Evolutionary conservation across 2,888 invertebrate genomes (phyloP), one percentile per base, ranked within the genome.

Genomic region (Gerris lacustris): DNA sequence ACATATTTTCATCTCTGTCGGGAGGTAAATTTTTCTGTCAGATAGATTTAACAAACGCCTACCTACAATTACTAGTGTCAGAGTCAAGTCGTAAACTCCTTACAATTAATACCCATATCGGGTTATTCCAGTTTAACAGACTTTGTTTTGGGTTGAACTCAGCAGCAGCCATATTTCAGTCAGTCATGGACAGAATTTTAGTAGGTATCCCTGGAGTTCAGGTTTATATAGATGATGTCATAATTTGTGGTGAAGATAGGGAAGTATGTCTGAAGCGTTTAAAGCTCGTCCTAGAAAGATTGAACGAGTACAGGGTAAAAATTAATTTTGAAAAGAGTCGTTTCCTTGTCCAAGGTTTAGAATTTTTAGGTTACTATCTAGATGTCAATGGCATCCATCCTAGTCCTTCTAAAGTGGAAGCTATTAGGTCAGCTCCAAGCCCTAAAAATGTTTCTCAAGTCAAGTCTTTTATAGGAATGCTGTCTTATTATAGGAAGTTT

Each of bases 291-390:
- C 18, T 68, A 17, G 15, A 15, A 6, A 45, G 68, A 55, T 47
- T 68, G 6, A 68, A 68, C 18, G 47, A 68, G 17, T 68, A 68
- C 17, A 68, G 55, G n/a, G 55, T 68, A 9, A 68, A 68, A 47
- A 47, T 68, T 5, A 68, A 68, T 68, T 43, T 17, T 15, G 55
- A 47, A 18, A 68, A 47, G 17, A 45, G 67, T 44, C 44, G 47
- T n/a, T 9, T 67, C 11, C 47, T 67, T 44, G 43, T 45, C 17
- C 44, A 31, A 5, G 11, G 45, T 5, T 15, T 67, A 15, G 68
- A 68, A 7, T 68, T 68, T 6, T 55, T 68, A 6, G 68, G 55
- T 5, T 68, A 47, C 55, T 18, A 55, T 4, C 43, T 47, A 47
- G 55, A 55, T 68, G 55, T 11, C 17, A 15, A 44, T n/a, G 68